Conservation (phyloP, 2,888 invertebrate genomes). For the Esperia sulphurella region DNA sequence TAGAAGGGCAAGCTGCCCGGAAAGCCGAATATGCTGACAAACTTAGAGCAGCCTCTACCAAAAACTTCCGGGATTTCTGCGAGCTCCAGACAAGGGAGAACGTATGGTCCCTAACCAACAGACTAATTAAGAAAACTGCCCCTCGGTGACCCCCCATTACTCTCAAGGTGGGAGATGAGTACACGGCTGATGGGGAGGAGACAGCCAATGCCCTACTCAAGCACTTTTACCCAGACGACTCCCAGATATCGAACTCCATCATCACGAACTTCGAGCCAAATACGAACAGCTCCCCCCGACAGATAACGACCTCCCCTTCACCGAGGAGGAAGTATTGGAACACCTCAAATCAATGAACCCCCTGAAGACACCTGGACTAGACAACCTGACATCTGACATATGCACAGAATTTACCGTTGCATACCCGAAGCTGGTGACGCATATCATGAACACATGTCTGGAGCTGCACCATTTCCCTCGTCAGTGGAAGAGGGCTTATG, state of each 20-base stretch:
- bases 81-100: conserved; percentile 6
- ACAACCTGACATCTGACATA: conserved; percentile 16
- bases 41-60: conserved; percentile 5
- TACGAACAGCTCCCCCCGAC: neutral
- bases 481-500: conserved; percentile 13
- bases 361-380: conserved; percentile 18
- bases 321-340: conserved; percentile 8
- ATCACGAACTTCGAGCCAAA: neutral
- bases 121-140: neutral
- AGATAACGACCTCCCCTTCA: conserved; percentile 12
- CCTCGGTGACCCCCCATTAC: neutral
- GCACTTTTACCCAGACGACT: conserved; percentile 4
- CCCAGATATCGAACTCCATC: neutral
- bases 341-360: conserved; percentile 12
- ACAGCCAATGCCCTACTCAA: neutral
- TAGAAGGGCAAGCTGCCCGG: neutral
- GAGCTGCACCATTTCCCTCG: conserved; percentile 8
- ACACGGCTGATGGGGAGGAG: neutral
- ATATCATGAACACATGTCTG: conserved; percentile 11
- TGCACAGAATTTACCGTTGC: conserved; percentile 2
- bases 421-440: neutral
- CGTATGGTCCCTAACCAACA: conserved; percentile 2
- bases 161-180: neutral
- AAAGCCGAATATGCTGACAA: conserved; percentile 8
- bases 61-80: conserved; percentile 21